Evolutionary conservation across 2,797 vertebrate genomes (phyloP), one percentile per base, ranked within the genome.

Genomic region (Picus viridis): DNA sequence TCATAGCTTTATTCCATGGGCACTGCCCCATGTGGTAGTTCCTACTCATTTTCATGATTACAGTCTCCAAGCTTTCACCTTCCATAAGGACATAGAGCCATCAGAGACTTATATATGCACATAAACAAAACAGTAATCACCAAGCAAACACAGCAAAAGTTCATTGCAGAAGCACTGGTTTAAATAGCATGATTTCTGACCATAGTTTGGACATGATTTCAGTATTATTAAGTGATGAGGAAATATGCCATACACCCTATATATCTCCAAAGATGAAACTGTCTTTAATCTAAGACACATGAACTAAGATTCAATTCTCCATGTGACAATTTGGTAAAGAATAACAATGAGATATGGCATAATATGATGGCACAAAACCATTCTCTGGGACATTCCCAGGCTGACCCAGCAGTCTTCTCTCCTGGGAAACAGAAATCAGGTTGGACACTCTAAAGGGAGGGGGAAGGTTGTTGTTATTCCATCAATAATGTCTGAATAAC

Each of bases 291-390:
- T 83, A 83, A 95, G 92, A 86, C 69, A 95, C 83, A 79, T 82
- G 72, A 94, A 93, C 69, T 94, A 65, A 73, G 62, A 88, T 90
- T 96, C 94, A 97, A 90, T 90, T 96, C 86, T 84, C 73, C 57
- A 62, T 2, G 1, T 78, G 65, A 89, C 83, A 95, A 89, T 83
- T 92, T 68, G 61, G 26, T 71, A 68, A 92, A 8, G 47, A 95
- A 91, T 90, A 95, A 86, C 51, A 86, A 62, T 87, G 43, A 93
- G 61, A 90, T 6, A 17, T 85, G 68, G 69, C 68, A 87, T 34
- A 70, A 90, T 81, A 93, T 34, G 82, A 92, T 63, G 10, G 27
- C 49, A 41, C 77, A 96, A 96, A 95, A 88, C 88, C 92, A 68
- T 91, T 65, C 72, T 79, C 47, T 23, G 73, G 68, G 73, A 82